A percentile compares a stretch with the other conserved stretches of the same genome.
These are phyloP conservation scores for Apis laboriosa DNA, from an alignment of 1,140 invertebrate genomes.

Conservation along the genomic window DNA sequence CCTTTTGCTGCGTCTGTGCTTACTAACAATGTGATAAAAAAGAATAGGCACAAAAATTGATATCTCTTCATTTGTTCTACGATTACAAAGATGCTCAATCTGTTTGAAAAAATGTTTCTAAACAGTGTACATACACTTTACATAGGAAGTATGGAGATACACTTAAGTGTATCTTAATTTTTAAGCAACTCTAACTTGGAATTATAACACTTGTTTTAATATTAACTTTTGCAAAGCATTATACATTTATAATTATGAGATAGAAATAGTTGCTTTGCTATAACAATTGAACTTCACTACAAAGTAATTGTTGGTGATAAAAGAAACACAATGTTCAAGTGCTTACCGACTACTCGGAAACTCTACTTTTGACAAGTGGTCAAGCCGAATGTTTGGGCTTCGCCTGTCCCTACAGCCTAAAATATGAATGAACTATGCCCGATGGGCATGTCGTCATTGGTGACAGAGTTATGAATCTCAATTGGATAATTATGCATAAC, in stretches of 20 bases:
- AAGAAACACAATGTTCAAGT: not conserved
- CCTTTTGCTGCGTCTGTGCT: slow-evolving; percentile 74
- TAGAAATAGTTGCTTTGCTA: not conserved
- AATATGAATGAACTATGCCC: slow-evolving; percentile 74
- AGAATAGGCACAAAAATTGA: slow-evolving; percentile 66
- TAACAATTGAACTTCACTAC: slow-evolving; percentile 8
- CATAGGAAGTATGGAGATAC: too few relatives aligned
- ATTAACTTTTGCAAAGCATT: not conserved
- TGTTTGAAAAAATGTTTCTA: not conserved
- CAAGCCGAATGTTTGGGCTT: slow-evolving; percentile 48
- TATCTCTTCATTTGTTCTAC: slow-evolving; percentile 73
- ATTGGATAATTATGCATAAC: slow-evolving; percentile 81
- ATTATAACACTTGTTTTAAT: not conserved
- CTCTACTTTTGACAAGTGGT: slow-evolving; percentile 2
- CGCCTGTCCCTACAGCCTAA: slow-evolving; percentile 72
- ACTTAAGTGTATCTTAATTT: not conserved
- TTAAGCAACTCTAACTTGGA: not conserved
- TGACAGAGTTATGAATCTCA: slow-evolving; percentile 80
- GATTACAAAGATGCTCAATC: not conserved
- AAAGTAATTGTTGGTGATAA: not conserved
- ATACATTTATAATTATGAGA: not conserved
- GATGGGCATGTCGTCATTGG: slow-evolving; percentile 68
- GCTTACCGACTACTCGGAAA: not conserved
- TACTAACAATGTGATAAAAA: slow-evolving; percentile 68
- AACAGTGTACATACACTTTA: not conserved